Evolutionary conservation across 2,113 vertebrate genomes (phyloP).

Genomic region (Megalops atlanticus): DNA sequence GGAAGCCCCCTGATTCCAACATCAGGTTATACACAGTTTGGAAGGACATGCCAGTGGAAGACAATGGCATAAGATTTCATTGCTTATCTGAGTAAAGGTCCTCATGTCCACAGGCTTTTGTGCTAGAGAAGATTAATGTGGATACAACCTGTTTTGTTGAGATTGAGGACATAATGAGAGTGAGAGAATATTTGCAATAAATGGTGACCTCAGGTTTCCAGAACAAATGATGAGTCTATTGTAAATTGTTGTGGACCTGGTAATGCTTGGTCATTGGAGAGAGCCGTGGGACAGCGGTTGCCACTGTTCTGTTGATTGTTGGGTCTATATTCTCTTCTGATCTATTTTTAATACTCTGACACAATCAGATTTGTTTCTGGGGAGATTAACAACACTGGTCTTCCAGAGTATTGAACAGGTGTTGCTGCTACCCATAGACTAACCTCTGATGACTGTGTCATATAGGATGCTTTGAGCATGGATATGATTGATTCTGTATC

Average conservation of each 20-base stretch:
- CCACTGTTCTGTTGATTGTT: neutral
- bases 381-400: neutral
- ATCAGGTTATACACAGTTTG: neutral
- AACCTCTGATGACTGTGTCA: neutral
- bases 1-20: neutral
- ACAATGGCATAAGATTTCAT: neutral
- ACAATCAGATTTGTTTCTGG: neutral
- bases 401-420: conserved; percentile 8
- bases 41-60: neutral
- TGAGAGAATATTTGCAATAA: neutral
- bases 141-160: neutral
- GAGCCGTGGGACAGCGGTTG: neutral
- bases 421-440: neutral
- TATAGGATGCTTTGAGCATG: too few species aligned
- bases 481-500: too few species aligned
- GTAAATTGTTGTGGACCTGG: neutral
- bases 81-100: neutral
- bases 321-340: neutral
- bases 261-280: neutral
- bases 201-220: neutral
- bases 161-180: neutral
- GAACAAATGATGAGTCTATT: neutral
- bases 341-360: conserved; percentile 5
- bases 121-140: neutral
- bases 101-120: neutral